phyloP scores from a whole-genome alignment of 2,888 invertebrate species.

The Blastobasis adustella region DNA sequence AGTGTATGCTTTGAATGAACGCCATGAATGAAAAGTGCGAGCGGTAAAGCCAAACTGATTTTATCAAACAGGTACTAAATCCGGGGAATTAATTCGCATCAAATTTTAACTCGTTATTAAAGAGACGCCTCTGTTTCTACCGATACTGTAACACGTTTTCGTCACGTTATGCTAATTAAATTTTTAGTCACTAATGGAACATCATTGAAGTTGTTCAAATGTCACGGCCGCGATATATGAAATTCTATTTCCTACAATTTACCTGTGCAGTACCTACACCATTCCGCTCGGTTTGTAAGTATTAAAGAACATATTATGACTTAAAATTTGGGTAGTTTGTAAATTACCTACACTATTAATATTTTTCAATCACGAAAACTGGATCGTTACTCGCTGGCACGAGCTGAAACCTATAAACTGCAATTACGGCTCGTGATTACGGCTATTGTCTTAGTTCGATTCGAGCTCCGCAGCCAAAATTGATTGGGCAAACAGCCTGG shows the following conservation, averaged over 20 bases:
- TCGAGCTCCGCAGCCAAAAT: constrained; percentile 50
- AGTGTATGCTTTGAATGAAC: not conserved
- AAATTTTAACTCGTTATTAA: too few relatives aligned
- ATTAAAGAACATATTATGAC: too few relatives aligned
- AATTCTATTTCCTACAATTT: constrained; percentile 1
- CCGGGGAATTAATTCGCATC: too few relatives aligned
- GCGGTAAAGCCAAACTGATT: too few relatives aligned
- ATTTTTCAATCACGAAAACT: not conserved
- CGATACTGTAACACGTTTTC: not conserved
- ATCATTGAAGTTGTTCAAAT: constrained; percentile 22
- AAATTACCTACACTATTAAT: too few relatives aligned
- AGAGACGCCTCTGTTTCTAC: too few relatives aligned
- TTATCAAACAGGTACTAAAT: too few relatives aligned
- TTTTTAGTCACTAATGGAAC: constrained; percentile 12
- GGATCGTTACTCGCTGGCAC: constrained; percentile 7
- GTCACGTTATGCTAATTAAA: constrained; percentile 3
- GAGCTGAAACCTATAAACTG: constrained; percentile 12
- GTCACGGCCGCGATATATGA: constrained; percentile 31
- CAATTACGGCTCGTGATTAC: constrained; percentile 24
- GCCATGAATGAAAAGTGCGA: too few relatives aligned
- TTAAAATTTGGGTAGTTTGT: too few relatives aligned
- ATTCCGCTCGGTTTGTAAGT: too few relatives aligned
- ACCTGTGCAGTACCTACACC: too few relatives aligned
- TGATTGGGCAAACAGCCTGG: constrained; percentile 67
- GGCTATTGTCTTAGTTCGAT: constrained; percentile 26